These are phyloP conservation scores for Cyphomyrmex costatus DNA, from an alignment of 1,140 invertebrate species.

Conservation along the genomic window DNA sequence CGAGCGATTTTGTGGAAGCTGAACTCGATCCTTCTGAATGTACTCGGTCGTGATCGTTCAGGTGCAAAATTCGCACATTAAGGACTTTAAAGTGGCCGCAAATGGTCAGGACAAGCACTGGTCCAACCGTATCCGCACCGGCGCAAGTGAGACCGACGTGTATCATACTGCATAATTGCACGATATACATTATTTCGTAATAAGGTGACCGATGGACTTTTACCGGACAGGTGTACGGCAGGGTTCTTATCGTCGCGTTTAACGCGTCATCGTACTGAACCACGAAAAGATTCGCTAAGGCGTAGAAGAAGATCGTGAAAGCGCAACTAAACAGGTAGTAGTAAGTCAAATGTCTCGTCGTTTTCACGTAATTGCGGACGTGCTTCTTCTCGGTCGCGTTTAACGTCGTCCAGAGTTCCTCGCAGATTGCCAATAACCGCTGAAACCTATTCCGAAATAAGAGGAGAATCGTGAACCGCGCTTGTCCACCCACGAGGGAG, in stretches of 20 bases:
- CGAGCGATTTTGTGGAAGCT: no score
- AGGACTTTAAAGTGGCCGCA: conserved; percentile 74
- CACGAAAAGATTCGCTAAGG: conserved; percentile 63
- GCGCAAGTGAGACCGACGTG: conserved; percentile 69
- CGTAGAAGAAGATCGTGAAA: conserved; percentile 73
- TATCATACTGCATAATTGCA: conserved; percentile 63
- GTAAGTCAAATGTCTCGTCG: conserved; percentile 62
- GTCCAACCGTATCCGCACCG: conserved; percentile 69
- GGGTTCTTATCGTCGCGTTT: conserved; percentile 28
- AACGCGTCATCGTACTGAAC: neutral
- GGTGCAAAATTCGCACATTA: conserved; percentile 51
- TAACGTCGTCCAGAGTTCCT: conserved; percentile 67
- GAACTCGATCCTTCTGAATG: neutral
- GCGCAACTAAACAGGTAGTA: conserved; percentile 69
- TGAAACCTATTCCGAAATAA: conserved; percentile 57
- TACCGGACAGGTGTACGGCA: conserved; percentile 70
- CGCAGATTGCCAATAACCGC: conserved; percentile 62
- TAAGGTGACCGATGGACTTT: conserved; percentile 69
- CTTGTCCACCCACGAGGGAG: conserved; percentile 72
- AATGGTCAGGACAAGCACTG: conserved; percentile 64
- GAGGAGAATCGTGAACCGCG: conserved; percentile 65
- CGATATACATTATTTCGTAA: conserved; percentile 70
- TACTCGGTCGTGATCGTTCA: neutral
- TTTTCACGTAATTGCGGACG: conserved; percentile 65
- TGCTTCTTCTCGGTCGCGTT: conserved; percentile 49